These are phyloP conservation scores for Pyxicephalus adspersus DNA, from an alignment of 2,113 vertebrate genomes.

Conservation along the genomic window DNA sequence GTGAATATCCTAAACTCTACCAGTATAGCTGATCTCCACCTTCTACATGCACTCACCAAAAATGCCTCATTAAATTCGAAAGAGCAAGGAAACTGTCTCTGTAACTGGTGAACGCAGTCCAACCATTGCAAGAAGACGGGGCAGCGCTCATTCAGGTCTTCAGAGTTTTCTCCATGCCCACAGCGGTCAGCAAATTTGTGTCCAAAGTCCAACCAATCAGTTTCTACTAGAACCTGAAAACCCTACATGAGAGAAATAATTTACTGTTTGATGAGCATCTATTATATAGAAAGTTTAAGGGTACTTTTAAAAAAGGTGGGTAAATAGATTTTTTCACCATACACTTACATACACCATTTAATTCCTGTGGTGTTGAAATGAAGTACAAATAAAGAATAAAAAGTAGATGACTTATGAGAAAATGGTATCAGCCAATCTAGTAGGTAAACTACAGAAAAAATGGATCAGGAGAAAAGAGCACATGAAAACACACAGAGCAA, in stretches of 20 bases:
- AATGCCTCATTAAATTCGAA: conserved; percentile 99
- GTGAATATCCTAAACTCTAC: too few relatives aligned
- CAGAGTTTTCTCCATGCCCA: conserved; percentile 94
- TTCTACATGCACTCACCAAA: conserved; percentile 79
- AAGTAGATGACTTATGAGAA: too few relatives aligned
- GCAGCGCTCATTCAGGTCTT: conserved; percentile 95
- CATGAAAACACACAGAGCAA: too few relatives aligned
- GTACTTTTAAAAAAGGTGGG: conserved; percentile 5
- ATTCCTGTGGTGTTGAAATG: too few relatives aligned
- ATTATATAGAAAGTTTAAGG: conserved; percentile 41
- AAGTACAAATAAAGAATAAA: too few relatives aligned
- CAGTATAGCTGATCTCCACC: too few relatives aligned
- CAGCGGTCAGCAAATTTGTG: conserved; percentile 98
- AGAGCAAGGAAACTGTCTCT: conserved; percentile 98
- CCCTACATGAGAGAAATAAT: conserved; percentile 83
- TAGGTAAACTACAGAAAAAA: too few relatives aligned
- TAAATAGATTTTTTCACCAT: too few relatives aligned
- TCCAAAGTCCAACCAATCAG: conserved; percentile 96
- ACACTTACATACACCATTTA: too few relatives aligned
- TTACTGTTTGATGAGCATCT: too few relatives aligned
- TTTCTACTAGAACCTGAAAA: conserved; percentile 97
- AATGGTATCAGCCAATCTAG: too few relatives aligned
- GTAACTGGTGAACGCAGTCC: conserved; percentile 97
- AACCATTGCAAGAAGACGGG: conserved; percentile 98
- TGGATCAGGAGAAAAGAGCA: too few relatives aligned